phyloP scores from a whole-genome alignment of 2,888 invertebrate species.

The Pediacus dermestoides region DNA sequence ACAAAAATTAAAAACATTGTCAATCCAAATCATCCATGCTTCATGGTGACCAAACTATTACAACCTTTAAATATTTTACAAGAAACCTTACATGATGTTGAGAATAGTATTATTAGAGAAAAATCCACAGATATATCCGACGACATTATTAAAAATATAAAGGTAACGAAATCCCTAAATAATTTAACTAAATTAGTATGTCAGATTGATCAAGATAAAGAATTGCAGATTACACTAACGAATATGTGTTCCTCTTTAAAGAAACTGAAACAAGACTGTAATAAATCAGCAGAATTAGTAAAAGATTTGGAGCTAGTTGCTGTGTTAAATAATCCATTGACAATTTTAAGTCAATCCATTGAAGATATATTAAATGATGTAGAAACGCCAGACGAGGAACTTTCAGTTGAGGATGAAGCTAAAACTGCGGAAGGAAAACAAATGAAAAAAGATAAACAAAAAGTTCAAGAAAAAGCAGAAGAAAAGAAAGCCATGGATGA shows the following conservation, averaged over 20 bases:
- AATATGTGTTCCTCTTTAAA: no score
- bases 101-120: slow-evolving; percentile 12
- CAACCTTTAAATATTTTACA: slow-evolving; percentile 16
- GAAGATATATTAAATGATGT: no score
- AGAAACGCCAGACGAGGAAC: slow-evolving; percentile 2
- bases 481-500: slow-evolving; percentile 11
- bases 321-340: no score
- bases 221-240: no score
- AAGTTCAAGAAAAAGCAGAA: slow-evolving; percentile 17
- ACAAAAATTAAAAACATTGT: slow-evolving; percentile 4
- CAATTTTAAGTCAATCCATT: no score
- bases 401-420: slow-evolving; percentile 10
- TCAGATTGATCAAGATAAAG: no score
- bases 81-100: slow-evolving; percentile 17
- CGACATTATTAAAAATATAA: slow-evolving; percentile 4
- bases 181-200: no score
- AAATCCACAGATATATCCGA: slow-evolving; percentile 12
- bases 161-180: neutral
- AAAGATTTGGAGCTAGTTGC: no score
- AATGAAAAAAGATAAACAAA: no score
- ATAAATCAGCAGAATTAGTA: no score
- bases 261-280: no score
- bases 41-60: slow-evolving; percentile 11
- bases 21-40: neutral
- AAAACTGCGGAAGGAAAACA: slow-evolving; percentile 5